Conservation (phyloP, 2,888 invertebrate species). For the Idaea biselata region DNA sequence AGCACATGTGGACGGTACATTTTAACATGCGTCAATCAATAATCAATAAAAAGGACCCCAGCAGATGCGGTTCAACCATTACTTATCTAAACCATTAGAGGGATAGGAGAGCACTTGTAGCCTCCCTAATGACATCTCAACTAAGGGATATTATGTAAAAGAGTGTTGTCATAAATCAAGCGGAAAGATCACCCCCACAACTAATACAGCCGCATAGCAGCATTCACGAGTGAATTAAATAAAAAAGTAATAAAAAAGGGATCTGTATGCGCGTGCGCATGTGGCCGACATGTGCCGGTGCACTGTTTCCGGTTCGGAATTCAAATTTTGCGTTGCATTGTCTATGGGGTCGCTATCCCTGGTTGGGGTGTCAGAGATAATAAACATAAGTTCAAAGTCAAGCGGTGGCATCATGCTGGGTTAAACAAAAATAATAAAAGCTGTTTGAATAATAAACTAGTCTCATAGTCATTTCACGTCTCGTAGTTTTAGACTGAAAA, state of each 20-base stretch:
- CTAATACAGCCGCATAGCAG: conserved; percentile 65
- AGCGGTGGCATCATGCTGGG: conserved; percentile 12
- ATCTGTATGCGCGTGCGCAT: conserved; percentile 62
- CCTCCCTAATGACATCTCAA: conserved; percentile 46
- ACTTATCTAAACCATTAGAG: conserved; percentile 66
- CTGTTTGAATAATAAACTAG: not conserved
- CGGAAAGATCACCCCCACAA: conserved; percentile 49
- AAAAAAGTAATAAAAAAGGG: conserved; percentile 63
- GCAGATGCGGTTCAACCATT: conserved; percentile 59
- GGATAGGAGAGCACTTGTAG: conserved; percentile 60
- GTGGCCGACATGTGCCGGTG: conserved; percentile 69
- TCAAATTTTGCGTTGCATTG: conserved; percentile 61
- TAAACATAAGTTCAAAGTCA: conserved; percentile 46
- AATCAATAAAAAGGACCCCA: conserved; percentile 52
- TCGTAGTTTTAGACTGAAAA: not conserved
- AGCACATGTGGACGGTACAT: conserved; percentile 30
- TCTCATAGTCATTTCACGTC: not conserved
- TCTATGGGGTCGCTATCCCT: conserved; percentile 26
- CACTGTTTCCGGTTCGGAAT: conserved; percentile 66
- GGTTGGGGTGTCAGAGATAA: conserved; percentile 44
- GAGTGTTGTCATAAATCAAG: conserved; percentile 59
- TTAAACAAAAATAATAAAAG: conserved; percentile 13
- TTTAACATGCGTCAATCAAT: conserved; percentile 56
- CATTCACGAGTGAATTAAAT: conserved; percentile 49
- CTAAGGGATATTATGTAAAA: conserved; percentile 27